These are phyloP conservation scores for Meandrina meandrites DNA, from an alignment of 92 coral and sea anemone species.

Conservation along the genomic window DNA sequence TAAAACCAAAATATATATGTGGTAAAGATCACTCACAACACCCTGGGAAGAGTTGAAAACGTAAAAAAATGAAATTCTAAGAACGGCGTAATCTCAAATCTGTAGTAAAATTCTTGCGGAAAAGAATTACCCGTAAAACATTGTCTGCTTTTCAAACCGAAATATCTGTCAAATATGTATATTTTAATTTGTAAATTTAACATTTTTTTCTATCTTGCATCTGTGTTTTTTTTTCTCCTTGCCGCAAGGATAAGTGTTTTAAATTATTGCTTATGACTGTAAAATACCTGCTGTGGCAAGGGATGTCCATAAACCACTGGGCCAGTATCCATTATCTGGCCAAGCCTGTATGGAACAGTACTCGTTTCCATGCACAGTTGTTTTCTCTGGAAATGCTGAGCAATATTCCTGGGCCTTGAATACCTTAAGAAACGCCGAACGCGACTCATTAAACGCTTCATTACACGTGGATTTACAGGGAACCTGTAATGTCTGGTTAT, in stretches of 20 bases:
- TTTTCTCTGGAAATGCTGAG: constrained; percentile 1
- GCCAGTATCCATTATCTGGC: constrained; percentile 34
- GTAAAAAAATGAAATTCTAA: too few relatives aligned
- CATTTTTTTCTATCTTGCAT: not conserved
- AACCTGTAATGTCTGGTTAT: not conserved
- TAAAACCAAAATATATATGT: not conserved
- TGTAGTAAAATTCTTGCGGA: too few relatives aligned
- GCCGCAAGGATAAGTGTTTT: not conserved
- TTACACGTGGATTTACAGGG: constrained; percentile 32
- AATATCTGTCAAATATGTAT: too few relatives aligned
- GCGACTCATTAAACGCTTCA: constrained; percentile 24
- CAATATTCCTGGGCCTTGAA: constrained; percentile 22
- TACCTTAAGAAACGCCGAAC: not conserved
- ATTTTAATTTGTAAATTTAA: not conserved
- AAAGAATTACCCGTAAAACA: too few relatives aligned
- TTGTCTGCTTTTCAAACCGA: too few relatives aligned
- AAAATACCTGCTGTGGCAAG: constrained; percentile 10
- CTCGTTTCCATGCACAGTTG: not conserved
- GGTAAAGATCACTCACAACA: not conserved
- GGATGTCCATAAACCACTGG: constrained; percentile 26
- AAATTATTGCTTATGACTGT: too few relatives aligned
- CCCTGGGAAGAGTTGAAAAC: too few relatives aligned
- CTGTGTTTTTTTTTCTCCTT: not conserved
- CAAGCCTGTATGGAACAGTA: constrained; percentile 7
- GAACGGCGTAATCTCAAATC: too few relatives aligned